Base-by-base conservation (phyloP, 2,113 vertebrate species). In the Verasper variegatus region DNA sequence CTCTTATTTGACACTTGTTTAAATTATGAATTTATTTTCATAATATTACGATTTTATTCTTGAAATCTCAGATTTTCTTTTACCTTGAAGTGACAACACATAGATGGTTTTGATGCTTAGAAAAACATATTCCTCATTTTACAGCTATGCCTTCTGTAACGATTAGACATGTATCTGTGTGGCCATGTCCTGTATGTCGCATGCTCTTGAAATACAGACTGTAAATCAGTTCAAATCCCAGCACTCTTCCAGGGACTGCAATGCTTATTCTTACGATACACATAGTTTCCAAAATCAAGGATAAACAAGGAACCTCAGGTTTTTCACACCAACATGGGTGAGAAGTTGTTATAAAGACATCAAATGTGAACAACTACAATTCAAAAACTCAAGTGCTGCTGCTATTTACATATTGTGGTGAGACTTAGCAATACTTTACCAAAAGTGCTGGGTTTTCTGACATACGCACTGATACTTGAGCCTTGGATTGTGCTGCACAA, bases 381-480 rank as follows among this genome's bases (percentile, higher is more conserved):
- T 31, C 2, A 37, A 68, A 61, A 67, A 3, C n/a, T 23, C 42
- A 20, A 64, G 4, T 58, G 57, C 40, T 55, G 54, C 23, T 70
- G 17, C 10, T 27, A 27, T 24, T 61, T 79, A 13, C 27, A 18
- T n/a, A n/a, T 63, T 62, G 15, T 63, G 31, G 20, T 35, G 13
- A 58, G 12, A 35, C 51, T 63, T 51, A 49, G 63, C 68, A 69
- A 59, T 68, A 69, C 24, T 83, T 78, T 42, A 58, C 26, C 52
- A 47, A 18, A 60, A 71, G n/a, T 37, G n/a, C 4, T 59, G 12
- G 1, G 26, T 27, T 60, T 49, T 21, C 18, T 35, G 31, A 81
- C 20, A 51, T 8, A 51, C 18, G 3, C 21, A 52, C 14, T 27
- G 26, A 69, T 60, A 61, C 18, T 26, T 51, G 49, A 61, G 40